These are phyloP conservation scores for Phycodurus eques DNA, from an alignment of 2,113 vertebrate species.

Conservation along the genomic window DNA sequence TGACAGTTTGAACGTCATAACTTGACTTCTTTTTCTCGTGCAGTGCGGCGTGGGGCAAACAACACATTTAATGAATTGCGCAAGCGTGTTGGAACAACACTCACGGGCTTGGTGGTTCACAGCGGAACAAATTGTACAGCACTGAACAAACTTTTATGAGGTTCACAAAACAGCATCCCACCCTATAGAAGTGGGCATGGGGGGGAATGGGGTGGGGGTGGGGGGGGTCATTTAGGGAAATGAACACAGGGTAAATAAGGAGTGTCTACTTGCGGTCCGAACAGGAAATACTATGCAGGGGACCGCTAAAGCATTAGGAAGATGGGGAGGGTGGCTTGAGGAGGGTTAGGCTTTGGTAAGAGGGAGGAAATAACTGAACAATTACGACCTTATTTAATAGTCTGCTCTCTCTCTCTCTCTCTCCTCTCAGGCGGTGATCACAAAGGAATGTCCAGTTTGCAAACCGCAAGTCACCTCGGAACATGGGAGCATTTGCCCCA, in stretches of 20 bases:
- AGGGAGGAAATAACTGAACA: conserved; percentile 40
- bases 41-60: background rate
- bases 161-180: conserved; percentile 58
- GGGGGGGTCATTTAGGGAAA: conserved; percentile 71
- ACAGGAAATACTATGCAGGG: conserved; percentile 73
- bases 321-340: conserved; percentile 23
- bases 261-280: conserved; percentile 66
- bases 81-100: conserved; percentile 21
- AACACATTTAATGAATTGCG: background rate
- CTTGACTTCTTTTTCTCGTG: background rate
- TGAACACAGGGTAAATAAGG: conserved; percentile 69
- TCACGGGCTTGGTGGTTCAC: conserved; percentile 29
- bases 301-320: conserved; percentile 46
- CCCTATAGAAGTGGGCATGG: conserved; percentile 63
- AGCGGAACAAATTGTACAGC: conserved; percentile 59
- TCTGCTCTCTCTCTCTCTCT: conserved; percentile 31
- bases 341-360: conserved; percentile 32
- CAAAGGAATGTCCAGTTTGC: conserved; percentile 63
- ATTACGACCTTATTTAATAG: conserved; percentile 74
- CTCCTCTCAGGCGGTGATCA: conserved; percentile 55
- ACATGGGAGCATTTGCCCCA: conserved; percentile 67
- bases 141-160: conserved; percentile 68
- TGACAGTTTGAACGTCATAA: background rate
- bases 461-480: conserved; percentile 69
- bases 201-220: too few relatives aligned